These are phyloP conservation scores for Ptilorrhoa leucosticta DNA, from an alignment of 2,113 vertebrate genomes.

Conservation along the genomic window DNA sequence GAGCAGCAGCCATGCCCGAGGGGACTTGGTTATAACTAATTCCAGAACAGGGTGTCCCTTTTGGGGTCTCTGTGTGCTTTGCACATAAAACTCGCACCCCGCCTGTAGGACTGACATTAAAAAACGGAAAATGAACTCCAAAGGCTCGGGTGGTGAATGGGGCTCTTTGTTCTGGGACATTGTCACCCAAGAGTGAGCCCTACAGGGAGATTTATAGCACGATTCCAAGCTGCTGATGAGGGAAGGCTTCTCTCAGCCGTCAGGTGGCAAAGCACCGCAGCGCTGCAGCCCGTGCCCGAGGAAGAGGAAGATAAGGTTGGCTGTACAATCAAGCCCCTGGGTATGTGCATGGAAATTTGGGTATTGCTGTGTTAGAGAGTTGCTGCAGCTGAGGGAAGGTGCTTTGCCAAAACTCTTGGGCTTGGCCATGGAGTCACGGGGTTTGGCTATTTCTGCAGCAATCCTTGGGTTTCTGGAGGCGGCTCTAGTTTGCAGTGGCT, in stretches of 20 bases:
- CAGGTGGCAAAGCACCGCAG: neutral
- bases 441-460: neutral
- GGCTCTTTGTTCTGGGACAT: neutral
- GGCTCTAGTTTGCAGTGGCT: neutral
- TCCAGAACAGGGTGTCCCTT: neutral
- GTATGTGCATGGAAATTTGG: neutral
- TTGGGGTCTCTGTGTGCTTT: neutral
- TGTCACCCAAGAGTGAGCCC: neutral
- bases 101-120: neutral
- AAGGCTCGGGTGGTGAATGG: neutral
- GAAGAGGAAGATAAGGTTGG: neutral
- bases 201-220: neutral
- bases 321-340: neutral
- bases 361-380: neutral
- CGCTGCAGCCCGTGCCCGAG: neutral
- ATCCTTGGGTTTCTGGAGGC: neutral
- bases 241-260: neutral
- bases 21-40: neutral
- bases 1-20: neutral
- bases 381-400: neutral
- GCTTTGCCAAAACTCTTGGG: neutral
- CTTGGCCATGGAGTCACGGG: neutral
- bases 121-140: neutral
- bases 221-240: neutral
- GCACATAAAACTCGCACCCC: neutral